Evolutionary conservation across 2,888 invertebrate species (phyloP).

Genomic region (Leptinotarsa rubiginosa): DNA sequence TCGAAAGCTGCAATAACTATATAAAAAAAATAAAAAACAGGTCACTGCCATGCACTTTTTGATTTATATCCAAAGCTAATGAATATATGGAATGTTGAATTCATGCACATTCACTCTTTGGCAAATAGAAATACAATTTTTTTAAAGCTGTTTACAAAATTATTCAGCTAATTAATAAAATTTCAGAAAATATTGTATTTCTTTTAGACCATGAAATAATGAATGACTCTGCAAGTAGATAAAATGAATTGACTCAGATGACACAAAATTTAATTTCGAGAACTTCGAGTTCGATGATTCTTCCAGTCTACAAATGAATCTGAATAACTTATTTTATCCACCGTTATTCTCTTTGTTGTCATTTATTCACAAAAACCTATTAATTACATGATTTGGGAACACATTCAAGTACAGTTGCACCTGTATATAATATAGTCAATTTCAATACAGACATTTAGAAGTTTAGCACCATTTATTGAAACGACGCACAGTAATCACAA

Average conservation of each 20-base stretch:
- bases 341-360: constrained; percentile 21
- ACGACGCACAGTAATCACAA: constrained; percentile 57
- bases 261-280: not conserved
- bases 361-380: constrained; percentile 48
- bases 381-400: constrained; percentile 43
- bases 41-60: constrained; percentile 31
- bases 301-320: not conserved
- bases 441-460: constrained; percentile 33
- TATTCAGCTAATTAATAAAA: not conserved
- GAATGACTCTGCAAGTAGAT: constrained; percentile 20
- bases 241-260: constrained; percentile 23
- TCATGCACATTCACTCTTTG: constrained; percentile 23
- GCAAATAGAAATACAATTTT: constrained; percentile 29
- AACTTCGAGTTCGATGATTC: not conserved
- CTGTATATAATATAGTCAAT: constrained; percentile 35
- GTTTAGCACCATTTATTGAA: constrained; percentile 51
- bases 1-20: constrained; percentile 50
- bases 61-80: constrained; percentile 21
- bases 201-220: constrained; percentile 29
- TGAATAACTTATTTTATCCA: constrained; percentile 36
- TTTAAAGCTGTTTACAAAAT: not conserved
- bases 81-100: constrained; percentile 43
- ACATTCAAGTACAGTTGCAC: constrained; percentile 50
- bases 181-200: constrained; percentile 29
- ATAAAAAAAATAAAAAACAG: constrained; percentile 24